Percentiles rank a stretch among this genome's conserved stretches.
Conservation (phyloP, 2,888 invertebrate species). For the Amblyjoppa fuscipennis region DNA sequence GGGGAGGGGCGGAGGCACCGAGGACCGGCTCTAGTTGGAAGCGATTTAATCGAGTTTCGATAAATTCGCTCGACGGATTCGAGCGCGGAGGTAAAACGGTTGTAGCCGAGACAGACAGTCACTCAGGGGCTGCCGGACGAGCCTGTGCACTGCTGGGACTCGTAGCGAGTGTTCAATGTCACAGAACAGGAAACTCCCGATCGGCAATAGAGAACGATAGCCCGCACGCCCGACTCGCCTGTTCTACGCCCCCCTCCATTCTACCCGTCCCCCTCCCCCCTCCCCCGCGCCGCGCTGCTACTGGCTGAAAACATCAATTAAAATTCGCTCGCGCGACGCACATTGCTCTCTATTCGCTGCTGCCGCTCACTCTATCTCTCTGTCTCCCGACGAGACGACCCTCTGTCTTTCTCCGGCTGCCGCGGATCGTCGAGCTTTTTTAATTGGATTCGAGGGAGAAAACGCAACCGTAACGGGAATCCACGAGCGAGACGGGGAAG, state of each 20-base stretch:
- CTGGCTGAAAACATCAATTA: slow-evolving; percentile 83
- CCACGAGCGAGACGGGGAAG: slow-evolving; percentile 65
- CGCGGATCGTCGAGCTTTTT: slow-evolving; percentile 82
- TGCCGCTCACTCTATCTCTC: slow-evolving; percentile 25
- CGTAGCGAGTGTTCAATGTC: slow-evolving; percentile 9
- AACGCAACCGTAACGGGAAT: slow-evolving; percentile 35
- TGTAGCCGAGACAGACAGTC: slow-evolving; percentile 20
- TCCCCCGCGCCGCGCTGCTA: slow-evolving; percentile 56
- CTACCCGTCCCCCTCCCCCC: not conserved
- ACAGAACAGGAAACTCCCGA: slow-evolving; percentile 40
- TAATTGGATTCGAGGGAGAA: slow-evolving; percentile 83
- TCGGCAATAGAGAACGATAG: slow-evolving; percentile 43
- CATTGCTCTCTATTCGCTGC: slow-evolving; percentile 76
- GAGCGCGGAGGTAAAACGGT: slow-evolving; percentile 22
- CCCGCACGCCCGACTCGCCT: no score
- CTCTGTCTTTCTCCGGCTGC: slow-evolving; percentile 74
- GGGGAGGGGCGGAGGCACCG: not conserved
- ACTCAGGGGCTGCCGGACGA: slow-evolving; percentile 42
- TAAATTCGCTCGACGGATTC: slow-evolving; percentile 58
- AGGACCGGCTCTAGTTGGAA: slow-evolving; percentile 54
- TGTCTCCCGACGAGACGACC: slow-evolving; percentile 47
- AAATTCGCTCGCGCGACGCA: slow-evolving; percentile 79
- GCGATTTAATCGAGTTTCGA: slow-evolving; percentile 68
- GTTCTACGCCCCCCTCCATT: slow-evolving; percentile 42
- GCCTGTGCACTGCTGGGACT: slow-evolving; percentile 55